Conservation (phyloP, 2,888 invertebrate species). For the Melikaiella ostensackeni region DNA sequence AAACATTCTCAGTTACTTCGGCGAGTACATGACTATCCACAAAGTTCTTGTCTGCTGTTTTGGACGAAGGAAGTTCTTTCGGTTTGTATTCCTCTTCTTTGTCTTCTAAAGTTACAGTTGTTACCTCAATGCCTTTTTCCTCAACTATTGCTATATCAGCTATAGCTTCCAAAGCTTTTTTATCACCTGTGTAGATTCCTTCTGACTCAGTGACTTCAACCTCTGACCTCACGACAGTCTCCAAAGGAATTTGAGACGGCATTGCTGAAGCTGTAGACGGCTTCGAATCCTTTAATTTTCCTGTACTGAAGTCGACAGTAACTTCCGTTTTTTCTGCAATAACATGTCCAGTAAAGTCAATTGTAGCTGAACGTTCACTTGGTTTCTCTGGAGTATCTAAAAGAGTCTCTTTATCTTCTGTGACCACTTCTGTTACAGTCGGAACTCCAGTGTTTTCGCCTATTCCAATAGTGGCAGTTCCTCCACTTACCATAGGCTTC, state of each 20-base stretch:
- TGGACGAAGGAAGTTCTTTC: slow-evolving; percentile 72
- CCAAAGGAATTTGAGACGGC: slow-evolving; percentile 79
- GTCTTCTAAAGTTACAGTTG: slow-evolving; percentile 75
- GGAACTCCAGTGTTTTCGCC: slow-evolving; percentile 76
- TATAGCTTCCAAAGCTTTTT: slow-evolving; percentile 67
- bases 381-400: slow-evolving; percentile 75
- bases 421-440: slow-evolving; percentile 79
- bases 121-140: slow-evolving; percentile 69
- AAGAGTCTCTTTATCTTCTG: slow-evolving; percentile 79
- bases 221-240: slow-evolving; percentile 80
- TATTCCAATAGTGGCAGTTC: slow-evolving; percentile 69
- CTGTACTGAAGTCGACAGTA: slow-evolving; percentile 76
- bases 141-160: slow-evolving; percentile 69
- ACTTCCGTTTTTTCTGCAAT: slow-evolving; percentile 80
- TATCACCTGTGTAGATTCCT: slow-evolving; percentile 73
- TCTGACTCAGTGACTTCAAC: slow-evolving; percentile 81
- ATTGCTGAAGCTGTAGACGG: slow-evolving; percentile 76
- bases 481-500: slow-evolving; percentile 62
- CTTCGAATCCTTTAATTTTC: slow-evolving; percentile 63
- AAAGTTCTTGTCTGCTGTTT: slow-evolving; percentile 63
- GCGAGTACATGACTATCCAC: slow-evolving; percentile 66
- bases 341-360: slow-evolving; percentile 77
- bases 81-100: slow-evolving; percentile 78
- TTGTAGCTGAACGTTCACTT: slow-evolving; percentile 74
- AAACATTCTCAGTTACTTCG: slow-evolving; percentile 71